phyloP scores from a whole-genome alignment of 2,888 invertebrate genomes.

The Theretra japonica region DNA sequence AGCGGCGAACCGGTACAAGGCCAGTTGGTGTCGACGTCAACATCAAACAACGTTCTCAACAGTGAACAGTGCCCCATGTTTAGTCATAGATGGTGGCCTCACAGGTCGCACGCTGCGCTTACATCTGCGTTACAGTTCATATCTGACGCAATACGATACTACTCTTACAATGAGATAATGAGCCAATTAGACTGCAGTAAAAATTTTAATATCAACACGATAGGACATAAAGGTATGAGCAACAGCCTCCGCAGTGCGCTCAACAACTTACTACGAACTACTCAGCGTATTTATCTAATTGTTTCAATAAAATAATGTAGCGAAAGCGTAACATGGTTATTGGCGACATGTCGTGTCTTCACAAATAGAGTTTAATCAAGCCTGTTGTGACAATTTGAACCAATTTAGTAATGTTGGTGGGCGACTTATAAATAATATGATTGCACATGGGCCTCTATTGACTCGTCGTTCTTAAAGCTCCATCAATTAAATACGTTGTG shows the following conservation, averaged over 20 bases:
- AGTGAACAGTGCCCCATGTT: neutral
- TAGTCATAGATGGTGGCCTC: neutral
- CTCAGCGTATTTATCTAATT: slow-evolving; percentile 18
- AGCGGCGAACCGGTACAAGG: slow-evolving; percentile 1
- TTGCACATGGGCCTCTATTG: slow-evolving; percentile 58
- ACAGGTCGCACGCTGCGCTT: neutral
- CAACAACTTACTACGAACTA: neutral
- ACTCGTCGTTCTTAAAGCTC: slow-evolving; percentile 51
- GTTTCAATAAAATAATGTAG: slow-evolving; percentile 26
- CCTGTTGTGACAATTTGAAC: slow-evolving; percentile 70
- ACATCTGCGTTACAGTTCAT: neutral
- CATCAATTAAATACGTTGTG: slow-evolving; percentile 60
- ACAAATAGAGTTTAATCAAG: slow-evolving; percentile 69
- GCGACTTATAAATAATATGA: slow-evolving; percentile 62
- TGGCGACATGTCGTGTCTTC: slow-evolving; percentile 48
- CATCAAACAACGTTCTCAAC: neutral
- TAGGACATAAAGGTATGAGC: neutral
- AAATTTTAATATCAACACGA: neutral
- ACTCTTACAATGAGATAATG: slow-evolving; percentile 1
- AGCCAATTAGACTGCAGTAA: neutral
- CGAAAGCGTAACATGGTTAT: slow-evolving; percentile 35
- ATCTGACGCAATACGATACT: slow-evolving; percentile 1
- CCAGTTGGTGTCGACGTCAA: neutral
- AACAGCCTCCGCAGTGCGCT: neutral
- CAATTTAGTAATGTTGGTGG: slow-evolving; percentile 68